Base-by-base conservation (phyloP, 2,113 vertebrate genomes). In the Myotis brandtii region DNA sequence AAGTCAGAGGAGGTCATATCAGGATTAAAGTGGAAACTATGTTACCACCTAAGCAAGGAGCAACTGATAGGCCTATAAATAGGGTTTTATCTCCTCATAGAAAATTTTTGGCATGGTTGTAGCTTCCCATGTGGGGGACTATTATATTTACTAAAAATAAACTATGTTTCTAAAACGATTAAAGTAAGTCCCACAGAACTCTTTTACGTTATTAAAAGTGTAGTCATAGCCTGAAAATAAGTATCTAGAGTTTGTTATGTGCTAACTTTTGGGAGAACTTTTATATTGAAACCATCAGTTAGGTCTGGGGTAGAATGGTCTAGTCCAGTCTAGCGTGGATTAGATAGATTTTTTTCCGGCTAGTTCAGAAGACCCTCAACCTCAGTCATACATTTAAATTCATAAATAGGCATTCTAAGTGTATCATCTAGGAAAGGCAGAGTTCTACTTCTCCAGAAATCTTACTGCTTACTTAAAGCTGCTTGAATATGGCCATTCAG, bases 21-120 rank as follows among this genome's bases (percentile, higher is more conserved):
- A 92, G 90, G 93, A 92, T 92, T 85, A 91, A 96, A 97, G 95
- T 98, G 96, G 96, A 98, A 98, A 97, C 96, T 97, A 95, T 97
- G 96, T 89, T 95, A 93, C 96, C 93, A 64, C 95, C 96, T 94
- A 85, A 97, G 95, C 93, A 87, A 86, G 89, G 96, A 97, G 66
- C 94, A 97, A 96, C 94, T 97, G 97, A 97, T 94, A 96, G 96
- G 92, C 27, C 97, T 98, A 97, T 97, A 97, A 98, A 97, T 98
- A 98, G 97, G 75, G 66, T 87, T 95, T 96, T 97, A 97, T 98
- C 97, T 94, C 94, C 69, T 82, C 82, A 34, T 34, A 95, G 96
- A 94, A 91, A 73, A 97, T 96, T 79, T 93, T 95, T 97, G 97
- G 93, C 96, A 25, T 97, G 91, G 69, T 95, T 77, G 67, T 84